These are phyloP conservation scores for Sarcophaga subvicina DNA, from an alignment of 2,888 invertebrate genomes.

Conservation along the genomic window DNA sequence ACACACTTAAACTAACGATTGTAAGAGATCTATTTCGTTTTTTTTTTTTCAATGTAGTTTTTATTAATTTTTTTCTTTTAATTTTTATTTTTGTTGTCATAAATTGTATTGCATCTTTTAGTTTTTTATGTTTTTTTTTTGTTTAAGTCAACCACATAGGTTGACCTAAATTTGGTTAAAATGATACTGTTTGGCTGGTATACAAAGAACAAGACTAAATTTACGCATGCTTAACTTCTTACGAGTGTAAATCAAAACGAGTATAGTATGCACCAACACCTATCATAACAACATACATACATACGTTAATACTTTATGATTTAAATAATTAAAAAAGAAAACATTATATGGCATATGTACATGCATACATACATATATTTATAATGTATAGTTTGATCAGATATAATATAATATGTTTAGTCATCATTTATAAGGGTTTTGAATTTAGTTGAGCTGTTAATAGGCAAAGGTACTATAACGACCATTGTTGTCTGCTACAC, in stretches of 20 bases:
- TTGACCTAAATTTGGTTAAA: constrained; percentile 60
- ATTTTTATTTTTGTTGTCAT: constrained; percentile 11
- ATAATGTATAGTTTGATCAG: background rate
- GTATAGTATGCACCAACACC: constrained; percentile 43
- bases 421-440: constrained; percentile 46
- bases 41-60: too few relatives aligned
- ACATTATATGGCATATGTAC: background rate
- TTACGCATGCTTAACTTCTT: constrained; percentile 51
- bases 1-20: constrained; percentile 29
- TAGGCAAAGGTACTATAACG: background rate
- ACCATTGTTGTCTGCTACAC: constrained; percentile 2
- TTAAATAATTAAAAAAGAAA: constrained; percentile 3
- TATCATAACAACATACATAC: constrained; percentile 1
- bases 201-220: constrained; percentile 54
- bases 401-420: background rate
- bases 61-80: background rate
- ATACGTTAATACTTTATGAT: background rate
- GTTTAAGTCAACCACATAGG: constrained; percentile 60
- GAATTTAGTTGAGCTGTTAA: constrained; percentile 33
- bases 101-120: constrained; percentile 34
- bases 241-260: constrained; percentile 29
- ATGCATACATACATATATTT: too few relatives aligned
- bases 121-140: background rate
- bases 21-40: background rate
- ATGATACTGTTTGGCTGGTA: constrained; percentile 45